These are phyloP conservation scores for Oligia fasciuncula DNA, from an alignment of 2,888 invertebrate species.

Conservation along the genomic window DNA sequence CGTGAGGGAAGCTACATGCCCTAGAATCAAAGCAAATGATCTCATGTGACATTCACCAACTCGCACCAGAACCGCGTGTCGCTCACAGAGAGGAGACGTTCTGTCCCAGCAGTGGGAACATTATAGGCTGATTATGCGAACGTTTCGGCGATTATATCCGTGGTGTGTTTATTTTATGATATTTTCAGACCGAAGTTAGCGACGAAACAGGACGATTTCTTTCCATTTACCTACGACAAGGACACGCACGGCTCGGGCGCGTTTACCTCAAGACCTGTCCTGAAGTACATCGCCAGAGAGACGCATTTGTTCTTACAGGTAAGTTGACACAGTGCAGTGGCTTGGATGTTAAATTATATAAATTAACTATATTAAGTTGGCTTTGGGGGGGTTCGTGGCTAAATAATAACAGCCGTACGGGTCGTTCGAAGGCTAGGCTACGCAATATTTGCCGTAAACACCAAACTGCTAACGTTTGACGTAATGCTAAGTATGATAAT, in stretches of 20 bases:
- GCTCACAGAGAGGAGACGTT: too few species aligned
- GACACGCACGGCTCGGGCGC: conserved; percentile 70
- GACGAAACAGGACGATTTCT: conserved; percentile 95
- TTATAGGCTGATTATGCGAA: too few species aligned
- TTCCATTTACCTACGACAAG: conserved; percentile 93
- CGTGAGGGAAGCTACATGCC: too few species aligned
- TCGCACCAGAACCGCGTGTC: too few species aligned
- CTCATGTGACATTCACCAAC: too few species aligned
- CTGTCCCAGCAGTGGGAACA: too few species aligned
- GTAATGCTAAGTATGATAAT: not conserved
- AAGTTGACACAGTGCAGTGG: not conserved
- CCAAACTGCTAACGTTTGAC: not conserved
- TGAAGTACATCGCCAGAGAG: conserved; percentile 75
- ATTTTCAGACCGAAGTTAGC: conserved; percentile 86
- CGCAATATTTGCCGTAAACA: not conserved
- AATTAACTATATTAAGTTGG: too few species aligned
- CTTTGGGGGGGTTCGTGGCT: too few species aligned
- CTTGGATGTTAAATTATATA: not conserved
- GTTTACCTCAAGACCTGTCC: conserved; percentile 75
- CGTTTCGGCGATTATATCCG: not conserved
- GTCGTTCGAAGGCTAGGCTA: too few species aligned
- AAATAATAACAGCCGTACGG: too few species aligned
- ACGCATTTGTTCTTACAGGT: conserved; percentile 77
- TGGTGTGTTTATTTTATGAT: not conserved
- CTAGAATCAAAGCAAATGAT: too few species aligned